These are phyloP conservation scores for Pipistrellus pygmaeus DNA, from an alignment of 2,797 vertebrate genomes.

Conservation along the genomic window DNA sequence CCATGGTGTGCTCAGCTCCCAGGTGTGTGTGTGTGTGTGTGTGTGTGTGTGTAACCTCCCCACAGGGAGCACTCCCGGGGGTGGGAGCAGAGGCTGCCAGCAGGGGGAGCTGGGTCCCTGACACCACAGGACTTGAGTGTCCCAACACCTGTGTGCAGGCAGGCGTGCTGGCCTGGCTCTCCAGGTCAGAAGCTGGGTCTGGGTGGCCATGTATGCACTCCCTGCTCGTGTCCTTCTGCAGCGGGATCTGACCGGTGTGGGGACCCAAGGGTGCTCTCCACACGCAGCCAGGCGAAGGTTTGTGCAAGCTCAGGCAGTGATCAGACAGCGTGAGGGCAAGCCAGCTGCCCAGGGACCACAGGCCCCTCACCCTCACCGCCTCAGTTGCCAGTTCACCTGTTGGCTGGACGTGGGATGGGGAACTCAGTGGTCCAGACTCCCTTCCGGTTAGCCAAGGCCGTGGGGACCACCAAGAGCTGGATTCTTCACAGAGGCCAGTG, in stretches of 20 bases:
- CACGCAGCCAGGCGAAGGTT: not conserved
- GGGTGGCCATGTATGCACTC: not conserved
- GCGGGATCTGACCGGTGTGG: not conserved
- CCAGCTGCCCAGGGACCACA: fast-evolving
- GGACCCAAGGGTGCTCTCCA: too few relatives aligned
- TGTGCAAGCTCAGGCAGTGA: not conserved
- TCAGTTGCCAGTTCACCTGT: not conserved
- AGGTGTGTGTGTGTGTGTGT: too few relatives aligned
- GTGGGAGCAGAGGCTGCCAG: too few relatives aligned
- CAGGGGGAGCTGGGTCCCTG: not conserved
- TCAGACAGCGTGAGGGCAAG: fast-evolving
- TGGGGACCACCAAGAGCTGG: not conserved
- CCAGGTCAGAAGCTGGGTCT: not conserved
- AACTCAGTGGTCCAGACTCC: too few relatives aligned
- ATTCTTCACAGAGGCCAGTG: not conserved
- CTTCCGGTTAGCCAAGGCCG: not conserved
- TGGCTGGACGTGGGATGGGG: too few relatives aligned
- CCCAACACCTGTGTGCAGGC: not conserved
- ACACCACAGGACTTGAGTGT: not conserved
- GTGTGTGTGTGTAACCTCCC: too few relatives aligned
- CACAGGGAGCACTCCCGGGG: not conserved
- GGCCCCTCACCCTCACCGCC: not conserved
- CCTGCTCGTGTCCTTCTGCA: not conserved
- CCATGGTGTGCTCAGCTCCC: not conserved
- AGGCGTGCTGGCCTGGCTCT: too few relatives aligned